Percentiles rank a stretch among this genome's conserved stretches.
phyloP scores from a whole-genome alignment of 2,797 vertebrate species.

The Schizothorax lantsangensis region DNA sequence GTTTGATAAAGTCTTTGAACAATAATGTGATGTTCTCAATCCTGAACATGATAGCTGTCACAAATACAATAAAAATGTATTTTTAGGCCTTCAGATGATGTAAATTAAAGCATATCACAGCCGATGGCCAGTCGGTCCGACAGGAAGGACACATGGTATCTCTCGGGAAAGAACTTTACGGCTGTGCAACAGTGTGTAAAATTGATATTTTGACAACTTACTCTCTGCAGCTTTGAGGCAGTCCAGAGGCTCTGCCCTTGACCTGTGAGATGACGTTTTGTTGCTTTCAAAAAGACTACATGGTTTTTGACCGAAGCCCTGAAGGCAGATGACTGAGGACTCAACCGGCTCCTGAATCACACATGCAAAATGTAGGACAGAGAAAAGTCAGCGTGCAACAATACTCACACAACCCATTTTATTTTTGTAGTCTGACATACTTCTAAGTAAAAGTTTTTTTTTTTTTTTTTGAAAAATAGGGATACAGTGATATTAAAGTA shows the following conservation, averaged over 20 bases:
- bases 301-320: slow-evolving; percentile 38
- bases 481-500: background rate
- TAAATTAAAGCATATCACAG: slow-evolving; percentile 43
- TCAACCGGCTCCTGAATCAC: background rate
- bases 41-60: slow-evolving; percentile 35
- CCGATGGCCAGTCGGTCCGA: slow-evolving; percentile 24
- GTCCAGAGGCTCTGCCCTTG: slow-evolving; percentile 60
- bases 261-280: slow-evolving; percentile 50
- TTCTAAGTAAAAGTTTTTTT: background rate
- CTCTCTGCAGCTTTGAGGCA: slow-evolving; percentile 28
- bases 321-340: slow-evolving; percentile 12
- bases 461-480: background rate
- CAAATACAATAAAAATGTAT: background rate
- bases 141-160: slow-evolving; percentile 37
- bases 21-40: slow-evolving; percentile 60
- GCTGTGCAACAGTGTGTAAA: slow-evolving; percentile 54
- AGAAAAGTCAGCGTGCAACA: background rate
- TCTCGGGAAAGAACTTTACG: slow-evolving; percentile 23
- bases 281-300: slow-evolving; percentile 19
- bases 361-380: slow-evolving; percentile 15
- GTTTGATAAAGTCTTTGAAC: slow-evolving; percentile 57
- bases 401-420: background rate
- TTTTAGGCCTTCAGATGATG: slow-evolving; percentile 38
- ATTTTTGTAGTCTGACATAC: background rate
- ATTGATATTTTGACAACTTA: slow-evolving; percentile 64